Conservation (phyloP, 2,888 invertebrate genomes). For the Epirrhoe alternata region DNA sequence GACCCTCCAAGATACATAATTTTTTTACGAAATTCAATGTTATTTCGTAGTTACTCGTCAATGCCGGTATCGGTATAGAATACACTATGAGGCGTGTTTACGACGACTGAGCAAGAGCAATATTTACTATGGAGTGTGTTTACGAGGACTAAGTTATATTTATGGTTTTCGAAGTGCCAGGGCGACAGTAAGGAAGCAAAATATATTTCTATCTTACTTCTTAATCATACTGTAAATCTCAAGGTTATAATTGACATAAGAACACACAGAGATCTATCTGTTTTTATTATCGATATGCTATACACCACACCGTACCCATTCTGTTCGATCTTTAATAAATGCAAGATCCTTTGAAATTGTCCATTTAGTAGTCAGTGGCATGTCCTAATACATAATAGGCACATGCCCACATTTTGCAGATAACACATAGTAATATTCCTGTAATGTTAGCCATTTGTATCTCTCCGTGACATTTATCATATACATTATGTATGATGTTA, state of each 20-base stretch:
- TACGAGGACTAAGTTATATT: slow-evolving; percentile 5
- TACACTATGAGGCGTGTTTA: slow-evolving; percentile 8
- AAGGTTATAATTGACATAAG: too few relatives aligned
- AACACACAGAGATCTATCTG: too few relatives aligned
- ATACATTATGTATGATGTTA: slow-evolving; percentile 11
- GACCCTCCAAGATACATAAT: not conserved
- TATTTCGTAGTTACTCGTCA: not conserved
- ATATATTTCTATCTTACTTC: too few relatives aligned
- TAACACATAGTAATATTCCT: not conserved
- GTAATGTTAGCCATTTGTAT: slow-evolving; percentile 12
- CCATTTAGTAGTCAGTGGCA: too few relatives aligned
- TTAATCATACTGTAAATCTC: too few relatives aligned
- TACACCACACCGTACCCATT: too few relatives aligned
- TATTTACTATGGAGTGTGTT: not conserved
- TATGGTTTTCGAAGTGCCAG: slow-evolving; percentile 1
- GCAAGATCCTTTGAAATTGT: too few relatives aligned
- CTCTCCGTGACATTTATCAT: slow-evolving; percentile 19
- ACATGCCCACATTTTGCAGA: too few relatives aligned
- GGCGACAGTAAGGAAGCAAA: not conserved
- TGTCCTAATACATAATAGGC: too few relatives aligned
- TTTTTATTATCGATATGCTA: too few relatives aligned
- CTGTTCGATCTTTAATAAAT: too few relatives aligned
- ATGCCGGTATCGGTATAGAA: slow-evolving; percentile 6
- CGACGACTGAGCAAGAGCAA: not conserved
- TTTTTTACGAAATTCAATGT: not conserved